Conservation (phyloP, 2,888 invertebrate species). For the Acholoe squamosa region DNA sequence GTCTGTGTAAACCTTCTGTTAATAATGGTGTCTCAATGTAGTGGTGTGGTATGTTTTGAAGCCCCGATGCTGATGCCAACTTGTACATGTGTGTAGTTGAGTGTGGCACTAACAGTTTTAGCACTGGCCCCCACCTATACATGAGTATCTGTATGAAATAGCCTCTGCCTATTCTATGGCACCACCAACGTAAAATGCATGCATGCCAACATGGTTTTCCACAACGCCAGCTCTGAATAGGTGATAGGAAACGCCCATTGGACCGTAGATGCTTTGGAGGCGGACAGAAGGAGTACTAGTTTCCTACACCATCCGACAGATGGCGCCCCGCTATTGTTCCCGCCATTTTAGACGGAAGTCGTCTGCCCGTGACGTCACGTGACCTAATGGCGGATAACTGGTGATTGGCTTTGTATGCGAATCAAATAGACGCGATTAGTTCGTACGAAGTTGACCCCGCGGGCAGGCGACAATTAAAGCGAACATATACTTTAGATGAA, state of each 20-base stretch:
- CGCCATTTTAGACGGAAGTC: conserved; percentile 43
- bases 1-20: no score
- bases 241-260: neutral
- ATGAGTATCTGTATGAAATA: no score
- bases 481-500: conserved; percentile 61
- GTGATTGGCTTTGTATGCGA: conserved; percentile 56
- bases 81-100: no score
- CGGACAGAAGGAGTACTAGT: conserved; percentile 17
- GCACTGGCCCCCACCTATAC: no score
- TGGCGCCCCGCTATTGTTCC: conserved; percentile 60
- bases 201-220: no score
- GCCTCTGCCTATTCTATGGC: no score
- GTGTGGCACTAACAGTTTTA: no score
- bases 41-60: no score
- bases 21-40: no score
- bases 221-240: no score
- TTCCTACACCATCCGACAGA: conserved; percentile 54
- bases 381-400: conserved; percentile 60
- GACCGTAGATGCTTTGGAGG: neutral
- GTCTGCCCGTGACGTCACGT: conserved; percentile 61
- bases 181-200: no score
- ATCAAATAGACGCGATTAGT: conserved; percentile 61
- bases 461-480: conserved; percentile 42
- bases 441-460: neutral
- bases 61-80: no score